Percentiles rank a stretch among this genome's conserved stretches.
These are phyloP conservation scores for Dipodomys stephensi DNA, from an alignment of 2,113 vertebrate genomes.

Conservation along the genomic window DNA sequence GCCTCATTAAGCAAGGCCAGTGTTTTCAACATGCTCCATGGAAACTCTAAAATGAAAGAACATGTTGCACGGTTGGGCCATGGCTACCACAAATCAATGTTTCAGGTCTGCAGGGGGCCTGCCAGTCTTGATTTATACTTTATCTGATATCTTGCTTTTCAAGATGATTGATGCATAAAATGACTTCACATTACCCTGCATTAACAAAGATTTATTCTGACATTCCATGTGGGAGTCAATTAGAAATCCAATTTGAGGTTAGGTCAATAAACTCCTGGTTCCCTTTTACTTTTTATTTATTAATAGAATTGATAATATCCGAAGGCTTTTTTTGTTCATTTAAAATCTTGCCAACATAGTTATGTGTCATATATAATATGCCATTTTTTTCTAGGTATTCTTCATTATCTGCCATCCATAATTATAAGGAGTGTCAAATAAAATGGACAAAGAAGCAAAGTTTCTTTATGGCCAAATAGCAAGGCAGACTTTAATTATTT, in stretches of 20 bases:
- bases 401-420: background rate
- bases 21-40: background rate
- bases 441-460: background rate
- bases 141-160: conserved; percentile 41
- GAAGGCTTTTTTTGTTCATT: background rate
- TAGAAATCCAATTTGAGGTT: conserved; percentile 56
- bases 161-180: conserved; percentile 40
- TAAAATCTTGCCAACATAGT: conserved; percentile 1
- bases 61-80: conserved; percentile 35
- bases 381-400: background rate
- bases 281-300: conserved; percentile 14
- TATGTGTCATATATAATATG: background rate
- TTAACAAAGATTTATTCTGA: conserved; percentile 31
- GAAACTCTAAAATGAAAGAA: conserved; percentile 26
- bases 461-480: background rate
- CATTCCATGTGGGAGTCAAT: background rate
- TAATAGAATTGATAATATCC: background rate
- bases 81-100: background rate
- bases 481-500: background rate
- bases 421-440: conserved; percentile 6
- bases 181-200: conserved; percentile 49
- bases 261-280: conserved; percentile 57
- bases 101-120: background rate
- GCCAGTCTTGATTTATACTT: conserved; percentile 25
- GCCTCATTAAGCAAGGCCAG: background rate